These are phyloP conservation scores for Molothrus aeneus DNA, from an alignment of 2,797 vertebrate species.

Conservation along the genomic window DNA sequence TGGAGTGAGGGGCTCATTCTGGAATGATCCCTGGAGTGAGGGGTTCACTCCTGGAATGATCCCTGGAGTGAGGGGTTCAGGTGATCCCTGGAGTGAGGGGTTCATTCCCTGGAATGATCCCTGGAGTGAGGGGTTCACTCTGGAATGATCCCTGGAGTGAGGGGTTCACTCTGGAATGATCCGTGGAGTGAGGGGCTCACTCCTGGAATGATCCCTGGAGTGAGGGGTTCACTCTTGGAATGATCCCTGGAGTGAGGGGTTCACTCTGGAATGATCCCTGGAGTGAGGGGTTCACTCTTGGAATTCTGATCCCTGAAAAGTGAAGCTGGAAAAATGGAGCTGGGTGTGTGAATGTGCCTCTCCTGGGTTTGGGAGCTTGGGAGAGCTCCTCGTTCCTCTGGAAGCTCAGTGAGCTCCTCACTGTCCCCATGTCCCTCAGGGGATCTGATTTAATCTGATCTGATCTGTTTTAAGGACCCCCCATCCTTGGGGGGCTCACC, in stretches of 20 bases:
- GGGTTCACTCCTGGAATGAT: background rate
- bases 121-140: background rate
- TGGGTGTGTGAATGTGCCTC: accelerated
- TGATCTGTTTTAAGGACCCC: too few relatives aligned
- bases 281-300: accelerated
- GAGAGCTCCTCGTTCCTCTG: accelerated
- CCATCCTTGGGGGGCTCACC: too few relatives aligned
- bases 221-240: accelerated
- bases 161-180: too few relatives aligned
- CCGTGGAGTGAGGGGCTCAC: background rate
- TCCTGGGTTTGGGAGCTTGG: background rate
- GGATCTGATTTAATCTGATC: too few relatives aligned
- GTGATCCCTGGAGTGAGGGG: background rate
- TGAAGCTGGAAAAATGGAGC: background rate
- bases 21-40: background rate
- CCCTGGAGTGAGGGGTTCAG: too few relatives aligned
- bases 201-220: background rate
- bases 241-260: background rate
- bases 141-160: background rate
- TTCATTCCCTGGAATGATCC: too few relatives aligned
- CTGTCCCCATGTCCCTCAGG: too few relatives aligned
- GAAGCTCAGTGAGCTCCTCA: background rate
- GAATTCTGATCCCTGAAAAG: background rate
- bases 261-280: background rate
- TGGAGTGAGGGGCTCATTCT: too few relatives aligned